Base-by-base conservation (phyloP, 2,797 vertebrate species). In the Tiaroga cobitis region DNA sequence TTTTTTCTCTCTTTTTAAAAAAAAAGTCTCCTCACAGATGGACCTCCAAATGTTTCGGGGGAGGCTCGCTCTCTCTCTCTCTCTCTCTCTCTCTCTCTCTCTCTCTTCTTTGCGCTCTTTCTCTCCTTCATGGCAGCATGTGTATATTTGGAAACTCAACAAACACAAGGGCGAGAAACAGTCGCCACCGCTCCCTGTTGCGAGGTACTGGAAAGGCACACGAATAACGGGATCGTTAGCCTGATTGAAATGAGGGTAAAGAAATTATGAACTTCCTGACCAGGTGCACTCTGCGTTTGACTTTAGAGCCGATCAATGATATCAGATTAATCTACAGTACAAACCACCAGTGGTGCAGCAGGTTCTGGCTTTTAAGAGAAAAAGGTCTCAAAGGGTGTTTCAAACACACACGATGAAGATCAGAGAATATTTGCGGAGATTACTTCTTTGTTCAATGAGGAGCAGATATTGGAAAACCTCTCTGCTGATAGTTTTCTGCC, bases 1-100 rank as follows among this genome's bases (percentile, higher is more conserved):
- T 82, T 85, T 75, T 9, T 78, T 37, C 81, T 68, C 76, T 59
- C 73, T 72, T 41, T 46, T 32, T 5, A 6, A 37, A 5, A 37
- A 37, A 37, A 37, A 37, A 72, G 51, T 83, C 61, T 61, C 29
- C 46, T 86, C 87, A 89, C 88, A 91, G 89, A 91, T 88, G 88
- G 89, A 88, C 82, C 61, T 89, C 88, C 88, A 91, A 91, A 90
- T 89, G 85, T 90, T 91, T 90, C 88, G 88, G 89, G 85, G 90
- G 90, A 89, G 88, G 86, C 65, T 56, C 73, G 84, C 63, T 68
- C 49, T 77, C 54, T 78, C 24, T 51, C 51, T 81, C 49, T 85
- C 39, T 85, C 34, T n/a, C n/a, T n/a, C n/a, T n/a, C n/a, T n/a
- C 65, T 56, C 73, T 86, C 63, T 68, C 49, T 77, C 54, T 78